Evolutionary conservation across 2,888 invertebrate species (phyloP), one percentile per base, ranked within the genome.

Genomic region (Dioctria rufipes): DNA sequence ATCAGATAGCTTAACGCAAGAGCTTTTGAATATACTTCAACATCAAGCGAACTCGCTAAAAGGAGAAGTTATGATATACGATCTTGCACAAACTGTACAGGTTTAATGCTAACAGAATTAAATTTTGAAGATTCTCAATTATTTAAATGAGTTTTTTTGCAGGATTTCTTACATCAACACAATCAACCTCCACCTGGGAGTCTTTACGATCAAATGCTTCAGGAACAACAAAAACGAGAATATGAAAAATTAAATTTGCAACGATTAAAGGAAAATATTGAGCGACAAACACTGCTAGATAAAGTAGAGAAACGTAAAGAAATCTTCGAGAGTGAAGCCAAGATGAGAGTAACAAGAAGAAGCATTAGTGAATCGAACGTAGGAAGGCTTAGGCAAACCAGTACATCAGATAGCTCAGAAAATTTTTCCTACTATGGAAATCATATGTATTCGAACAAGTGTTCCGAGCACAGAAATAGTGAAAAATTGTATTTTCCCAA

Each of bases 181-280:
- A 96, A 96, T 87, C 95, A 94, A 86, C 95, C 96, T 0, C 93
- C 93, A 0, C 91, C 91, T 75, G 91, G 94, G 81, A 97, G 97
- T 6, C 96, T 95, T 88, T 96, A 97, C 85, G 97, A 98, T 82
- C 95, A 97, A 90, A 98, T 98, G 97, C 88, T 96, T 8, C 91
- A 92, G 73, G 92, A 94, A 78, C 92, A 93, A 82, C 92, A 92
- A 84, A 92, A 93, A 86, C 91, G 92, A 83, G 92, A 94, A 84
- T 91, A 93, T 84, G 90, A 91, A 79, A 92, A 93, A 84, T 88
- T 91, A 65, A 91, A 93, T 81, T 91, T 92, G 77, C 90, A 93
- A 84, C 90, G 92, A 85, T 89, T 92, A 11, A 93, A 93, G 84
- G 93, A 93, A 86, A 92, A 93, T 83, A 92, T 93, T 86, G 92